Conservation (phyloP, 2,888 invertebrate species). For the Argyresthia albistria region DNA sequence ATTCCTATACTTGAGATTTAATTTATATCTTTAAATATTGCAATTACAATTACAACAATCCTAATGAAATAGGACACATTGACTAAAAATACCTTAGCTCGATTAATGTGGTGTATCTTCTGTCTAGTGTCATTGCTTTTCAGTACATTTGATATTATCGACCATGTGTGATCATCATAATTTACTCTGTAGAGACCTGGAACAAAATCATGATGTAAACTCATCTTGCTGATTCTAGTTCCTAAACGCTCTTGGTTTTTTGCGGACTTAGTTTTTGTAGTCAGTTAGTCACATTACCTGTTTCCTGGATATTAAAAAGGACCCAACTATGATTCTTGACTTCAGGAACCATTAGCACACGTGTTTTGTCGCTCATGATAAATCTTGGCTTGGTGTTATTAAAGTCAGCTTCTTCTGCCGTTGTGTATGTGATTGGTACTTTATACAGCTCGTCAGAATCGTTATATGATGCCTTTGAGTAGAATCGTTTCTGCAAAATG, state of each 20-base stretch:
- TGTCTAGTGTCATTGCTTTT: slow-evolving; percentile 41
- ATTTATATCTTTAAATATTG: too few species aligned
- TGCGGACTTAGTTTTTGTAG: background rate
- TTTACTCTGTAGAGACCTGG: slow-evolving; percentile 77
- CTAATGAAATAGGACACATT: too few species aligned
- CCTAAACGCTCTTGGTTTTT: too few species aligned
- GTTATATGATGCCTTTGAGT: slow-evolving; percentile 26
- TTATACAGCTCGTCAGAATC: slow-evolving; percentile 43
- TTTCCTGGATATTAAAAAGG: slow-evolving; percentile 74
- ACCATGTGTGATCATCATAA: slow-evolving; percentile 73
- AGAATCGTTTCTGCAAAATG: slow-evolving; percentile 49
- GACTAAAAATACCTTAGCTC: slow-evolving; percentile 76
- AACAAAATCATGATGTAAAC: slow-evolving; percentile 5
- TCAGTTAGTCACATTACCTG: slow-evolving; percentile 39
- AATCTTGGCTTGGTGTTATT: slow-evolving; percentile 41
- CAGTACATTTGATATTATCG: slow-evolving; percentile 49
- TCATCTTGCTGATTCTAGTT: too few species aligned
- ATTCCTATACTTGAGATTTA: too few species aligned
- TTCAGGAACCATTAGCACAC: slow-evolving; percentile 24
- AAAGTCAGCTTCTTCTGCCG: slow-evolving; percentile 32
- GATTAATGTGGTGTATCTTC: slow-evolving; percentile 76
- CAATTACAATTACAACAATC: too few species aligned
- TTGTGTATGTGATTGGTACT: slow-evolving; percentile 57
- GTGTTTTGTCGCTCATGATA: slow-evolving; percentile 34
- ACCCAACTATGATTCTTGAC: slow-evolving; percentile 54